Evolutionary conservation across 2,888 invertebrate species (phyloP), one percentile per base, ranked within the genome.

Genomic region (Sinodicranocentrus sp.): DNA sequence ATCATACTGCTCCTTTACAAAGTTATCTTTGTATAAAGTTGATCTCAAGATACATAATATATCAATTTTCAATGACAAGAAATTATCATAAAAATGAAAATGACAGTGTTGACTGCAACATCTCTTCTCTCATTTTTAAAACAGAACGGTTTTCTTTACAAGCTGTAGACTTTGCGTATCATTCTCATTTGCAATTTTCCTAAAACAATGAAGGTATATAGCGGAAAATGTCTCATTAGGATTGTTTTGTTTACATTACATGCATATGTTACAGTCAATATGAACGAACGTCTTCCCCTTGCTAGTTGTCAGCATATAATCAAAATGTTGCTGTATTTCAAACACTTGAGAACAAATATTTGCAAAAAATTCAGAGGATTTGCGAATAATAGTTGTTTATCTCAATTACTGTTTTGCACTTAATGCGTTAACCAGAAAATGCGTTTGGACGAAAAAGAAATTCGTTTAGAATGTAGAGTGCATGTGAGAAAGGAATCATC

Each of bases 31-130:
- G 17, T 52, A 17, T 19, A 44, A 13, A 65, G 28, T 28, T 21
- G n/a, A 23, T 63, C 65, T 65, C 21, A 65, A 57, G 61, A 54
- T 76, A 52, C 54, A 33, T 28, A 54, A 77, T 28, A 70, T 48
- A 77, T 68, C 52, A 79, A 63, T 79, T 72, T 79, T 52, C 63
- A 79, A 63, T 79, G 79, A 79, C 65, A 72, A 71, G 71, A 54
- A 72, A 65, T 70, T 72, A 79, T 71, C 79, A 65, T 39, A 65
- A 54, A n/a, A 79, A 79, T 72, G 72, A 79, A 63, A 71, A 59
- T 79, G 79, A 79, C 71, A 79, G 79, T n/a, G n/a, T 65, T 79
- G 23, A 71, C 43, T 63, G 26, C 25, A 54, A n/a, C n/a, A n/a
- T n/a, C n/a, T n/a, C n/a, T n/a, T n/a, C n/a, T n/a, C n/a, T n/a